phyloP scores from a whole-genome alignment of 2,113 vertebrate species.

The Loxodonta africana region DNA sequence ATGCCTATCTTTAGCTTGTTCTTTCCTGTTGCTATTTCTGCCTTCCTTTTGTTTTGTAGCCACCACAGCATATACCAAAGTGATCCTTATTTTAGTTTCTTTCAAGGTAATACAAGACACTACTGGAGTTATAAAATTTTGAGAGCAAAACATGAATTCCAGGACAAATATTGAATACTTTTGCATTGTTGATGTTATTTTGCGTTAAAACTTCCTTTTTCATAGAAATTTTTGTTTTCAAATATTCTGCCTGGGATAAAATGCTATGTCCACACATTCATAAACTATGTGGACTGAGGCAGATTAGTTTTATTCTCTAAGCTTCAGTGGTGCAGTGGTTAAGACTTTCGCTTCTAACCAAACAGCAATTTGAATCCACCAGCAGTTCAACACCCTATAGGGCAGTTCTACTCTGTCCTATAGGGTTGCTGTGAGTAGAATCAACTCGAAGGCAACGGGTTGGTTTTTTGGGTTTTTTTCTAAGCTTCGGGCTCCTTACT shows the following conservation, averaged over 20 bases:
- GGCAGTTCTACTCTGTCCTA: too few relatives aligned
- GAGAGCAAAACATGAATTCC: not conserved
- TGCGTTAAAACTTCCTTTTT: not conserved
- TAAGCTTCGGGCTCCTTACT: too few relatives aligned
- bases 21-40: conserved; percentile 48
- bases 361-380: too few relatives aligned
- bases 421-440: too few relatives aligned
- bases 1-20: conserved; percentile 52
- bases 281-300: not conserved
- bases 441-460: too few relatives aligned
- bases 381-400: too few relatives aligned
- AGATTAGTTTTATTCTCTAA: conserved; percentile 24
- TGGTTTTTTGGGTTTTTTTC: too few relatives aligned
- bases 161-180: not conserved
- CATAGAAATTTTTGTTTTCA: not conserved
- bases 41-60: conserved; percentile 63
- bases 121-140: not conserved
- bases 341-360: too few relatives aligned
- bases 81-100: conserved; percentile 62
- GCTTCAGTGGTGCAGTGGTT: not conserved
- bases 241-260: not conserved
- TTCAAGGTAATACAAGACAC: conserved; percentile 46
- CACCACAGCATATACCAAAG: not conserved
- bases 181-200: not conserved
- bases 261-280: not conserved